Evolutionary conservation across 1,140 invertebrate genomes (phyloP), one percentile per base, ranked within the genome.

Genomic region (Hestina assimilis): DNA sequence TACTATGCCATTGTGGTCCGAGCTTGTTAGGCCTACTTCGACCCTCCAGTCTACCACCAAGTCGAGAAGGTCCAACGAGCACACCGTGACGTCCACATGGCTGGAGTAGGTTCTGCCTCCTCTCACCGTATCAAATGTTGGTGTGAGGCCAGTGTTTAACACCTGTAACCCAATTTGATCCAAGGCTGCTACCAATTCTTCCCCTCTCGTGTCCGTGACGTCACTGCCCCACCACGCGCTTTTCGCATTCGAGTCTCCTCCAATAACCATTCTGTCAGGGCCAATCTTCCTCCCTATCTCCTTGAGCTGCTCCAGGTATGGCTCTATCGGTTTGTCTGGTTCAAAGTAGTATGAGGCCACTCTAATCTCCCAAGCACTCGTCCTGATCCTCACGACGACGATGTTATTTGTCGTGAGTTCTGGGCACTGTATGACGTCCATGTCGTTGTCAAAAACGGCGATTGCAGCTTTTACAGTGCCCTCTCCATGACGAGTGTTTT

Each of bases 221-320:
- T 6, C 4, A 4, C 61, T 63, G 0, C 59, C 66, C 63, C 66
- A 72, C 70, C 63, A 64, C 1, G 15, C 17, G 24, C 50, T 72
- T 19, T 59, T 57, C 1, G 69, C 62, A 14, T 68, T 68, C 0
- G 24, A 14, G 31, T 72, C 66, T 0, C 69, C 69, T 1, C 63
- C 66, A 4, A 69, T 6, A 6, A 71, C 24, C 0, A 57, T 11
- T 6, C 38, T 53, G n/a, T n/a, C n/a, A 5, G 6, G 7, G 6
- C n/a, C 5, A 3, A 8, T 26, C 6, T 26, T 26, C 3, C n/a
- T 8, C n/a, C 2, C n/a, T 4, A 26, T 26, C n/a, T 26, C n/a
- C 1, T 26, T 9, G 1, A 15, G n/a, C 14, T 11, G 2, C 3
- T 35, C 31, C 11, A 35, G 31, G n/a, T 35, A 35, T 2, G 14